Conservation (phyloP, 2,797 vertebrate species). For the Denticeps clupeoides region DNA sequence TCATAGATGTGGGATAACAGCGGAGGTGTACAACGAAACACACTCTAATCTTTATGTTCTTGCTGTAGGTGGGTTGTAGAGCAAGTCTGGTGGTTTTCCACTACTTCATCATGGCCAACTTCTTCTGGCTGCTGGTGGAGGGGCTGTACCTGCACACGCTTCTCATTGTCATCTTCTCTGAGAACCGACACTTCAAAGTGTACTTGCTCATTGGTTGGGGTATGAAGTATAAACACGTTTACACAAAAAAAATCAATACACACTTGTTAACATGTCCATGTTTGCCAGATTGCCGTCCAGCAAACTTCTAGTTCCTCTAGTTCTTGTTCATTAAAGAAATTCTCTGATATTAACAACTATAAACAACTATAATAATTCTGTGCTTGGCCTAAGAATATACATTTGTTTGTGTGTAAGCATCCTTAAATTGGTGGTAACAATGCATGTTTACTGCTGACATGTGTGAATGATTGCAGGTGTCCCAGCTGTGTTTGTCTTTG, state of each 20-base stretch:
- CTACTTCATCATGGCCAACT: constrained; percentile 86
- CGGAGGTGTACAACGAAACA: too few relatives aligned
- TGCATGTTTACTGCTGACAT: not conserved
- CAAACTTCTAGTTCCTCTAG: too few relatives aligned
- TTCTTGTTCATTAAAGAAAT: too few relatives aligned
- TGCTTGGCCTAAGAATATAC: too few relatives aligned
- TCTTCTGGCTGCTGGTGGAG: constrained; percentile 89
- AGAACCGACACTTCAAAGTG: constrained; percentile 62
- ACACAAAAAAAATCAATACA: constrained; percentile 29
- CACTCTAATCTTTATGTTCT: not conserved
- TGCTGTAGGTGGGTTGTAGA: constrained; percentile 74
- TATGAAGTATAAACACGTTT: constrained; percentile 35
- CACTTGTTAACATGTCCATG: too few relatives aligned
- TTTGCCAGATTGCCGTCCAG: too few relatives aligned
- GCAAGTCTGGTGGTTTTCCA: constrained; percentile 79
- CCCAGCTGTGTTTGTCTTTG: constrained; percentile 69
- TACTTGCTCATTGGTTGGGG: constrained; percentile 89
- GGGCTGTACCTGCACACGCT: constrained; percentile 83
- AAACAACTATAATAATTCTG: too few relatives aligned
- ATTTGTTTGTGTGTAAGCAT: not conserved
- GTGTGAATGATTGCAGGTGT: constrained; percentile 55
- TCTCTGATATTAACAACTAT: too few relatives aligned
- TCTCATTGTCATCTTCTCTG: constrained; percentile 71
- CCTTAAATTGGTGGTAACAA: not conserved
- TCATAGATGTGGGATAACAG: too few relatives aligned